Percentiles rank a stretch among this genome's conserved stretches.
Evolutionary conservation across 2,113 vertebrate genomes (phyloP).

Genomic region (Montifringilla adamsi): DNA sequence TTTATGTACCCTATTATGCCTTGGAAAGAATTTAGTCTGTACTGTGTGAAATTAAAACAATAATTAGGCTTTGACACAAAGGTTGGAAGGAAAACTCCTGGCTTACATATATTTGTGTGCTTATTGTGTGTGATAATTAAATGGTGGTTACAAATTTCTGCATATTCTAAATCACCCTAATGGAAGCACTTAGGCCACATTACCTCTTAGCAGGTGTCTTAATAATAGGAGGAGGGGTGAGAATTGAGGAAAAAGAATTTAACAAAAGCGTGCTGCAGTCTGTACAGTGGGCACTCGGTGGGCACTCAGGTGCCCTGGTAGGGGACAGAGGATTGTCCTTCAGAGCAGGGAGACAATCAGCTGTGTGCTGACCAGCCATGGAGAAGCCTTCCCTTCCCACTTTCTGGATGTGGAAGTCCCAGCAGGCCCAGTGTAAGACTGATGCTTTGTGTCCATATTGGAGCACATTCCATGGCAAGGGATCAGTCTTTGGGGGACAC

Average conservation of each 20-base stretch:
- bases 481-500: background rate
- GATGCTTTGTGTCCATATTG: fast-evolving
- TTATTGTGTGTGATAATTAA: background rate
- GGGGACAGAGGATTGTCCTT: background rate
- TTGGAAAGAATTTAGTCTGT: conserved; percentile 1
- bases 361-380: background rate
- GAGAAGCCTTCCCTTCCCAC: background rate
- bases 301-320: fast-evolving
- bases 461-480: background rate
- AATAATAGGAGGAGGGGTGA: background rate
- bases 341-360: fast-evolving
- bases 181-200: background rate
- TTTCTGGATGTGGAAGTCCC: background rate
- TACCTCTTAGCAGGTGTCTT: background rate
- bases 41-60: conserved; percentile 20
- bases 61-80: conserved; percentile 34
- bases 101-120: background rate
- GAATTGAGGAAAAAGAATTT: background rate
- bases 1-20: background rate
- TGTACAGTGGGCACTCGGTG: fast-evolving
- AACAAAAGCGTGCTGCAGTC: background rate
- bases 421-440: background rate
- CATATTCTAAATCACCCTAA: background rate
- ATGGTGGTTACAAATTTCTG: background rate
- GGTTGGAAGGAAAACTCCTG: background rate